Evolutionary conservation across 2,113 vertebrate genomes (phyloP), one percentile per base, ranked within the genome.

Genomic region (Noturus placidus): DNA sequence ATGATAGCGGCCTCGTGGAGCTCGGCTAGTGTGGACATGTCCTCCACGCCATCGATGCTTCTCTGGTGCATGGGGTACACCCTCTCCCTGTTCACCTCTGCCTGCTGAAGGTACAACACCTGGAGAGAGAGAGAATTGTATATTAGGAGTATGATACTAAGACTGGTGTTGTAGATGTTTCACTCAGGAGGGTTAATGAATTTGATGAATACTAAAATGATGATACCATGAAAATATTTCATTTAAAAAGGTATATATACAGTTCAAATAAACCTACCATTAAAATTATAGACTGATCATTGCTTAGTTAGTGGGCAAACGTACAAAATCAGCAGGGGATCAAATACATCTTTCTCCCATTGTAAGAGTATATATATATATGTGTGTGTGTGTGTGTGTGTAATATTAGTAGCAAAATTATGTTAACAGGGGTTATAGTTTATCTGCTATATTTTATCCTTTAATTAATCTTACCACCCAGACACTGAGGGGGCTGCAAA

Each of bases 1-100:
- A 98, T 96, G 92, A 98, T 98, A 89, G 97, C 96, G 15, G 96
- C 96, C 90, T 98, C 97, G 5, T 98, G 97, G 74, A 98, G 94
- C 83, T 98, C 97, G 0, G 95, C 95, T 94, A 98, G 93, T 1
- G 93, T 90, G 13, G 97, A 97, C 97, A 98, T 98, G 93, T 98
- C 97, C 93, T 98, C 97, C 92, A 97, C 97, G 6, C 97, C 97
- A 19, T 96, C 95, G 22, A 94, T 22, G 50, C 96, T 98, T 93
- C 94, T 96, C 93, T 95, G 95, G 92, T 98, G 96, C 97, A 98
- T 98, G 5, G 96, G 95, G 7, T 95, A 94, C 65, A 97, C 95
- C 74, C 92, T 94, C 91, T 96, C 96, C 88, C 95, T 94, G 90
- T 94, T 95, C 22, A 97, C 94, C 87, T 96, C 94, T 0, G 93